These are phyloP conservation scores for Zaprionus vittiger DNA, from an alignment of 1,140 invertebrate species.

Conservation along the genomic window DNA sequence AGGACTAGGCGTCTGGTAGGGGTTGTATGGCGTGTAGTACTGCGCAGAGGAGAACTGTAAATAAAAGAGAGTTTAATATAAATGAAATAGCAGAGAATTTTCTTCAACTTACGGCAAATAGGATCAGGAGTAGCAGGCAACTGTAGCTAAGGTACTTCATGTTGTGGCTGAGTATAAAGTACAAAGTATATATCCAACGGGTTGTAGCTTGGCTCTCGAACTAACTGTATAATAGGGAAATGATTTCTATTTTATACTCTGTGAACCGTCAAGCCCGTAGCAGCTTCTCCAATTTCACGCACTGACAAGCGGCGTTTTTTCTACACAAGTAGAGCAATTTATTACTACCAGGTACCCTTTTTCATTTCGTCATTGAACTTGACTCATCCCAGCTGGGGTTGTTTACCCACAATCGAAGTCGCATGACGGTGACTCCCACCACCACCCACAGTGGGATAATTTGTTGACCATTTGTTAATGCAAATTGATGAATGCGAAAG, in stretches of 20 bases:
- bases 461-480: constrained; percentile 39
- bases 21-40: constrained; percentile 65
- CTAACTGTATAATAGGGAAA: constrained; percentile 28
- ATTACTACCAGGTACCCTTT: constrained; percentile 26
- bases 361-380: constrained; percentile 80
- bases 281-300: constrained; percentile 61
- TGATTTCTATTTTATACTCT: constrained; percentile 58
- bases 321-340: constrained; percentile 18
- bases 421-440: constrained; percentile 33
- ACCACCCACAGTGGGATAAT: constrained; percentile 4
- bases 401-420: constrained; percentile 55
- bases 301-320: constrained; percentile 58
- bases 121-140: constrained; percentile 29
- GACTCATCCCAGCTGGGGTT: constrained; percentile 64
- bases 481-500: constrained; percentile 18
- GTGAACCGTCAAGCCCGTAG: background rate
- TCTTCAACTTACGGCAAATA: constrained; percentile 38
- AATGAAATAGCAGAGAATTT: background rate
- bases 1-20: constrained; percentile 59
- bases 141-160: constrained; percentile 7
- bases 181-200: constrained; percentile 10
- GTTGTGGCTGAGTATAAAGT: background rate
- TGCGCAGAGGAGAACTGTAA: constrained; percentile 46
- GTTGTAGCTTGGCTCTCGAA: constrained; percentile 26
- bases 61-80: background rate